A percentile compares a stretch with the other conserved stretches of the same genome.
These are phyloP conservation scores for Mesocricetus auratus DNA, from an alignment of 2,113 vertebrate genomes.

Conservation along the genomic window DNA sequence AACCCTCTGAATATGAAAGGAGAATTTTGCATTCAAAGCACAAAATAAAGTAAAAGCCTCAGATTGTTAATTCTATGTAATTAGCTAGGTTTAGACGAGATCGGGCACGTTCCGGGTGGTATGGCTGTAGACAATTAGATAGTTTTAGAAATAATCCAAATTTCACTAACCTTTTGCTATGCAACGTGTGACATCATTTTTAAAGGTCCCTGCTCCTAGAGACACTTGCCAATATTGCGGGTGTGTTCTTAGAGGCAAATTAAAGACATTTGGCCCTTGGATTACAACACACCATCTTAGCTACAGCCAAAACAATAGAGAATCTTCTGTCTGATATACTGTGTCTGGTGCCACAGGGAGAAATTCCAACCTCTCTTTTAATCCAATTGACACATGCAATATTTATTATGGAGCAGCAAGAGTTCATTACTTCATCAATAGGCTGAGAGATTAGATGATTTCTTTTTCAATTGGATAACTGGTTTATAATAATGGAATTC, in stretches of 20 bases:
- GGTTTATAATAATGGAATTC: conserved; percentile 65
- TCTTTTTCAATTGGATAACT: not conserved
- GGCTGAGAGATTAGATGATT: conserved; percentile 15
- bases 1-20: not conserved
- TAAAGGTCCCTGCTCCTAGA: not conserved
- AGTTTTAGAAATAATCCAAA: conserved; percentile 55
- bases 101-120: too few species aligned
- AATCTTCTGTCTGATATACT: not conserved
- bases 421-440: conserved; percentile 54
- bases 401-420: conserved; percentile 36
- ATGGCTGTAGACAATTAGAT: too few species aligned
- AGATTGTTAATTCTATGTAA: conserved; percentile 50
- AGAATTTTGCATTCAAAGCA: not conserved
- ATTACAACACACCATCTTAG: not conserved
- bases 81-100: too few species aligned
- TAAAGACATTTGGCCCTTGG: conserved; percentile 29
- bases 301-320: not conserved
- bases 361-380: not conserved
- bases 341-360: not conserved
- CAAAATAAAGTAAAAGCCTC: not conserved
- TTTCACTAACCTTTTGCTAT: conserved; percentile 50
- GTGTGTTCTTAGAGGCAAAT: conserved; percentile 52
- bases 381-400: conserved; percentile 10
- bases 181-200: conserved; percentile 40
- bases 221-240: conserved; percentile 16